Percentiles rank a stretch among this genome's conserved stretches.
Conservation (phyloP, 2,888 invertebrate genomes). For the Imbricaverruca yamaguchii region DNA sequence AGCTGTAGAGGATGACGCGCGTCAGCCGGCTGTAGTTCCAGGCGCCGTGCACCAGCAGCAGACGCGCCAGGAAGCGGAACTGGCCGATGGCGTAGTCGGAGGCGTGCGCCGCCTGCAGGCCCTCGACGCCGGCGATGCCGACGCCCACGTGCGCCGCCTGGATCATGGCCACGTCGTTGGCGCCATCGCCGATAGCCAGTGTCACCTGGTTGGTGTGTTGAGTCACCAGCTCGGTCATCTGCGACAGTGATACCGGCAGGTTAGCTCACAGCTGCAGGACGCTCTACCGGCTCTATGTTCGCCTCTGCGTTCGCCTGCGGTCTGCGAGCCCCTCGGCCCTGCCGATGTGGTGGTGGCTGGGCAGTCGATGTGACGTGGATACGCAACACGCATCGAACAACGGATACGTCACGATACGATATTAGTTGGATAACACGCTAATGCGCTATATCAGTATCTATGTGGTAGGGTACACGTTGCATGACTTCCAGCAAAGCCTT, state of each 20-base stretch:
- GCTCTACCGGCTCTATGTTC: too few species aligned
- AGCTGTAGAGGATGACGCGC: slow-evolving; percentile 90
- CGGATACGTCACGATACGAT: too few species aligned
- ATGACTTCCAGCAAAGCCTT: too few species aligned
- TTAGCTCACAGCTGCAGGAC: too few species aligned
- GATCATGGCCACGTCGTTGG: slow-evolving; percentile 97
- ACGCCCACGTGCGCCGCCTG: slow-evolving; percentile 96
- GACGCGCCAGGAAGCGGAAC: slow-evolving; percentile 84
- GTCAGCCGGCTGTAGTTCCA: slow-evolving; percentile 98
- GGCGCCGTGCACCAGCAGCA: slow-evolving; percentile 93
- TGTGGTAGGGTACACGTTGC: too few species aligned
- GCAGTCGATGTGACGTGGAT: too few species aligned
- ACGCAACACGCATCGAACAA: too few species aligned
- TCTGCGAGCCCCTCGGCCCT: too few species aligned
- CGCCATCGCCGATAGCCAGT: slow-evolving; percentile 91
- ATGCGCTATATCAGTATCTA: too few species aligned
- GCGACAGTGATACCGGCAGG: not conserved
- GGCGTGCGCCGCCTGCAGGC: slow-evolving; percentile 97
- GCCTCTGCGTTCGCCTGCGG: too few species aligned
- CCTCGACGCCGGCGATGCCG: slow-evolving; percentile 94
- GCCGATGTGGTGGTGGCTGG: too few species aligned
- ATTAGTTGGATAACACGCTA: too few species aligned
- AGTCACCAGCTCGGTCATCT: slow-evolving; percentile 36
- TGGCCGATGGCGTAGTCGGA: slow-evolving; percentile 98
- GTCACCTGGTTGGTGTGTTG: slow-evolving; percentile 75